Evolutionary conservation across 2,888 invertebrate species (phyloP).

Genomic region (Gerris lacustris): DNA sequence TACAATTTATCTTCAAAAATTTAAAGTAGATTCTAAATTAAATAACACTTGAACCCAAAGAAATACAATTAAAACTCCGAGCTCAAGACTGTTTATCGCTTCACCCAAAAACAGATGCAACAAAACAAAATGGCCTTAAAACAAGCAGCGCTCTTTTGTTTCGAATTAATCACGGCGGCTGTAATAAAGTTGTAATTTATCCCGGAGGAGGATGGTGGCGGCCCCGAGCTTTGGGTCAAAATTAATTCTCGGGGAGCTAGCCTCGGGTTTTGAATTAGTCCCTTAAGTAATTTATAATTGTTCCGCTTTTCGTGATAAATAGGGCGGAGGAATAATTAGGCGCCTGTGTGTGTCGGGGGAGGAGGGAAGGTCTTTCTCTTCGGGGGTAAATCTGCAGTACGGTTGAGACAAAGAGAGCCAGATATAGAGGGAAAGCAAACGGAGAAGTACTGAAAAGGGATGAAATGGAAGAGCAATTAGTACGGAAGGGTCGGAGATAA

Average conservation of each 20-base stretch:
- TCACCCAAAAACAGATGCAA: background rate
- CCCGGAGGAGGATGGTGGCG: background rate
- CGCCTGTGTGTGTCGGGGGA: background rate
- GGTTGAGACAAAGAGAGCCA: background rate
- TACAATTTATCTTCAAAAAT: no score
- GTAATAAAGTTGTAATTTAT: conserved; percentile 5
- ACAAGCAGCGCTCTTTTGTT: background rate
- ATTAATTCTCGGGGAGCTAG: background rate
- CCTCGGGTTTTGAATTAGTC: background rate
- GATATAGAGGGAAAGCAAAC: background rate
- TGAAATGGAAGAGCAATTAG: background rate
- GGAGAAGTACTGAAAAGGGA: background rate
- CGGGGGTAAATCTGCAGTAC: no score
- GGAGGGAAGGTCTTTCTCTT: background rate
- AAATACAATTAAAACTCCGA: background rate
- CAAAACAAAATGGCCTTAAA: background rate
- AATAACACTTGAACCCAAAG: background rate
- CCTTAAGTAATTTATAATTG: conserved; percentile 5
- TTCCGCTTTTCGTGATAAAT: background rate
- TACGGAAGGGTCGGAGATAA: background rate
- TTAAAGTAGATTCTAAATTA: background rate
- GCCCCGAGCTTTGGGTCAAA: background rate
- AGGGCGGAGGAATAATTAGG: conserved; percentile 1
- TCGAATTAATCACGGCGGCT: background rate
- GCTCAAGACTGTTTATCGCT: background rate